Percentiles rank a stretch among this genome's conserved stretches.
Evolutionary conservation across 2,113 vertebrate species (phyloP).

Genomic region (Nesoenas mayeri): DNA sequence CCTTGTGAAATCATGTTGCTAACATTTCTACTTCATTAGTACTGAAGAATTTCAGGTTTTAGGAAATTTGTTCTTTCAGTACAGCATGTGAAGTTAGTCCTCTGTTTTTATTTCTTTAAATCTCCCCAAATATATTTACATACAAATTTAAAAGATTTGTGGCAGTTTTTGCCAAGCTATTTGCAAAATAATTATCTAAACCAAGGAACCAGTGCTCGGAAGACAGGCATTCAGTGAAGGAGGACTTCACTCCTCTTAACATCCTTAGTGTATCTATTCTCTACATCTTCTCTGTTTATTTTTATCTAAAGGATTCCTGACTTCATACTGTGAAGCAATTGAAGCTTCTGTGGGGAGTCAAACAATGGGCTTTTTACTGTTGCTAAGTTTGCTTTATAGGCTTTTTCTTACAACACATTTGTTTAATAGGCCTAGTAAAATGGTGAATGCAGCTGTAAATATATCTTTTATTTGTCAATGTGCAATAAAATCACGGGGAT

Average conservation of each 20-base stretch:
- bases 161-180: background rate
- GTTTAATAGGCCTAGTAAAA: constrained; percentile 63
- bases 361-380: constrained; percentile 54
- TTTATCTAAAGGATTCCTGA: constrained; percentile 64
- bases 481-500: constrained; percentile 35
- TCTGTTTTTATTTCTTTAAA: background rate
- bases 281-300: constrained; percentile 44
- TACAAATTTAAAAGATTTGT: background rate
- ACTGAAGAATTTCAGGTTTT: constrained; percentile 1
- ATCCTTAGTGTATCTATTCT: constrained; percentile 10
- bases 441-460: constrained; percentile 53
- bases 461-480: constrained; percentile 49
- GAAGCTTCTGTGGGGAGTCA: constrained; percentile 47
- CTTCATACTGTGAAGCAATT: constrained; percentile 66
- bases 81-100: background rate
- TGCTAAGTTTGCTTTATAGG: constrained; percentile 61
- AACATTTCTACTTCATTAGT: background rate
- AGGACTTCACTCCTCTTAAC: constrained; percentile 9
- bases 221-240: background rate
- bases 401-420: constrained; percentile 39
- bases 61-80: background rate
- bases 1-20: background rate
- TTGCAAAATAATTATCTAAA: background rate
- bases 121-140: background rate
- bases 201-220: background rate